These are phyloP conservation scores for Disparrhopalites patrizii DNA, from an alignment of 2,888 invertebrate species.

Conservation along the genomic window DNA sequence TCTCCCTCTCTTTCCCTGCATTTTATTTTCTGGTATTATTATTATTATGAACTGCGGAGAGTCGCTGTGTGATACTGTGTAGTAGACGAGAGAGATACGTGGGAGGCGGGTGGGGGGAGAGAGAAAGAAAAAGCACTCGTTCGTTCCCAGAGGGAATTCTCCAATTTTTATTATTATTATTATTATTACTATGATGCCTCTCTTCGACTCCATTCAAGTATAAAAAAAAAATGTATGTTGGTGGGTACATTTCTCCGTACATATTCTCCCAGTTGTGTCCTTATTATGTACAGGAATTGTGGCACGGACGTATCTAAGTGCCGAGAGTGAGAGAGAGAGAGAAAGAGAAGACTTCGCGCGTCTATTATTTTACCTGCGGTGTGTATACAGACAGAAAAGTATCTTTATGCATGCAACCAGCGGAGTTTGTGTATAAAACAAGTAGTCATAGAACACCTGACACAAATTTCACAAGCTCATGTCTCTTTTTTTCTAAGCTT, in stretches of 20 bases:
- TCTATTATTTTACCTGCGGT: background rate
- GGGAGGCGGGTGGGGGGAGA: background rate
- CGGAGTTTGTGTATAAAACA: constrained; percentile 14
- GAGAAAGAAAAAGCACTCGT: too few species aligned
- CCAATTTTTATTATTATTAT: too few species aligned
- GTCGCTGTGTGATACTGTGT: background rate
- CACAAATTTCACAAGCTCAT: constrained; percentile 30
- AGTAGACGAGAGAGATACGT: background rate
- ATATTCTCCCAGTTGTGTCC: background rate
- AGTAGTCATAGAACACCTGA: constrained; percentile 32
- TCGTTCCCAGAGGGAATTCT: too few species aligned
- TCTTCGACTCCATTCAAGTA: too few species aligned
- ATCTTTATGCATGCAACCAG: constrained; percentile 17
- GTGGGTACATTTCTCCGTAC: background rate
- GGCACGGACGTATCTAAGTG: background rate
- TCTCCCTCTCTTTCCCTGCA: too few species aligned
- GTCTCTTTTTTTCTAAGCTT: constrained; percentile 25
- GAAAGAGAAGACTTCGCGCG: too few species aligned
- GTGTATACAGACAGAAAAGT: background rate
- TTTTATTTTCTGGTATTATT: too few species aligned
- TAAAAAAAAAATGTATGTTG: background rate
- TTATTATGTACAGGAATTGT: too few species aligned
- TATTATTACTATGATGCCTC: too few species aligned
- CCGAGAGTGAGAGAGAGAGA: too few species aligned
- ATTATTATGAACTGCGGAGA: too few species aligned